A percentile compares a stretch with the other conserved stretches of the same genome.
phyloP scores from a whole-genome alignment of 1,140 invertebrate species.

The Dendroctonus valens region DNA sequence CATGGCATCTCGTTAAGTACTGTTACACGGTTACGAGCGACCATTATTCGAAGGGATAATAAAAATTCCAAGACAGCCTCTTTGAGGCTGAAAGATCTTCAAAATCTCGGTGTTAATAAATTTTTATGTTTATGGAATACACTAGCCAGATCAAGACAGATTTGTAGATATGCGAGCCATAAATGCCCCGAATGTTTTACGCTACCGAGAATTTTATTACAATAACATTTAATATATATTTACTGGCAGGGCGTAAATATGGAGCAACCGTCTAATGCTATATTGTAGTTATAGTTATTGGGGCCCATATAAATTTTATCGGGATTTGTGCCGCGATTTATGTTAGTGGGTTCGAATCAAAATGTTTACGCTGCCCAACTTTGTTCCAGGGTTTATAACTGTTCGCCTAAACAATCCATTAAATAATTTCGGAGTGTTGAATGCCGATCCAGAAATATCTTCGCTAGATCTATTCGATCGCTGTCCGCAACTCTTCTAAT shows the following conservation, averaged over 20 bases:
- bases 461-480: too few relatives aligned
- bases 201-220: constrained; percentile 20
- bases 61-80: constrained; percentile 24
- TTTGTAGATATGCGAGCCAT: constrained; percentile 22
- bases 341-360: too few relatives aligned
- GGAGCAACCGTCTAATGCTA: neutral
- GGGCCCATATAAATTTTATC: constrained; percentile 9
- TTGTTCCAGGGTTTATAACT: too few relatives aligned
- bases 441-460: too few relatives aligned
- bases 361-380: too few relatives aligned
- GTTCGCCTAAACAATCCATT: too few relatives aligned
- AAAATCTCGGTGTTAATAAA: constrained; percentile 26
- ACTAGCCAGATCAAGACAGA: constrained; percentile 22
- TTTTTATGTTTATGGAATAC: constrained; percentile 33
- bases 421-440: too few relatives aligned
- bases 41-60: constrained; percentile 17
- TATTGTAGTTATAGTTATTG: constrained; percentile 5
- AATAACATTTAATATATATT: constrained; percentile 27
- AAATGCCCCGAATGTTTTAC: constrained; percentile 12
- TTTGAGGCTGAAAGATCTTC: constrained; percentile 17
- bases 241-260: constrained; percentile 20
- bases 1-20: constrained; percentile 19
- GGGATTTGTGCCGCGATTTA: too few relatives aligned
- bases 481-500: too few relatives aligned
- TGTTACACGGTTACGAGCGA: constrained; percentile 25